These are phyloP conservation scores for Poecilia velifera DNA, from an alignment of 2,797 vertebrate species.

Conservation along the genomic window DNA sequence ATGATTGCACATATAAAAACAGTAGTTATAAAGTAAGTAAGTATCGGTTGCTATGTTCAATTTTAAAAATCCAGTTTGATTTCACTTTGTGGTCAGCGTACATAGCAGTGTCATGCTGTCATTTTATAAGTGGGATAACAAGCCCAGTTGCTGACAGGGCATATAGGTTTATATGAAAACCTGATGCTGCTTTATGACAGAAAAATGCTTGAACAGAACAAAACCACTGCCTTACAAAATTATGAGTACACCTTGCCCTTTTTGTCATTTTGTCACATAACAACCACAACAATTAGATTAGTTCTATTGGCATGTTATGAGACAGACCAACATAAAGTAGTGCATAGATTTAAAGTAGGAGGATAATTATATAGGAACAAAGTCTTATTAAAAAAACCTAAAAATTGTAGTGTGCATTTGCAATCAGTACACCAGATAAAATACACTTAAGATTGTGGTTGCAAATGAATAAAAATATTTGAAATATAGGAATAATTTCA, in stretches of 20 bases:
- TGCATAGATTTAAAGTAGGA: background rate
- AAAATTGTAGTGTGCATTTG: background rate
- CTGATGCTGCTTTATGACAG: background rate
- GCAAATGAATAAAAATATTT: background rate
- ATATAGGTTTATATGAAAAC: background rate
- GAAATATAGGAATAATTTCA: background rate
- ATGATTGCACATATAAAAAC: conserved; percentile 12
- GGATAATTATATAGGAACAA: background rate
- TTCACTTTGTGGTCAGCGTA: conserved; percentile 28
- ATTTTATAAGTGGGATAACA: conserved; percentile 32
- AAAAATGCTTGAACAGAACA: background rate
- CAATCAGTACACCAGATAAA: background rate
- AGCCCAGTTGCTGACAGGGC: conserved; percentile 9
- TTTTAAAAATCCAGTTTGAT: conserved; percentile 46
- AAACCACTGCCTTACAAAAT: background rate
- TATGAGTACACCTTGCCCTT: background rate
- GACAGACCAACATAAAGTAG: background rate
- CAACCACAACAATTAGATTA: background rate
- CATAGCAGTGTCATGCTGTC: conserved; percentile 42
- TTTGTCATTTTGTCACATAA: background rate
- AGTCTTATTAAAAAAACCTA: background rate
- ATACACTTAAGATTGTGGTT: background rate
- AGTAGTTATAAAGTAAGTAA: conserved; percentile 41
- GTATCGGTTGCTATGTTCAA: conserved; percentile 53
- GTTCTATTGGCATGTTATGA: background rate